These are phyloP conservation scores for Phenganax stokvisi DNA, from an alignment of 92 coral and sea anemone species.

Conservation along the genomic window DNA sequence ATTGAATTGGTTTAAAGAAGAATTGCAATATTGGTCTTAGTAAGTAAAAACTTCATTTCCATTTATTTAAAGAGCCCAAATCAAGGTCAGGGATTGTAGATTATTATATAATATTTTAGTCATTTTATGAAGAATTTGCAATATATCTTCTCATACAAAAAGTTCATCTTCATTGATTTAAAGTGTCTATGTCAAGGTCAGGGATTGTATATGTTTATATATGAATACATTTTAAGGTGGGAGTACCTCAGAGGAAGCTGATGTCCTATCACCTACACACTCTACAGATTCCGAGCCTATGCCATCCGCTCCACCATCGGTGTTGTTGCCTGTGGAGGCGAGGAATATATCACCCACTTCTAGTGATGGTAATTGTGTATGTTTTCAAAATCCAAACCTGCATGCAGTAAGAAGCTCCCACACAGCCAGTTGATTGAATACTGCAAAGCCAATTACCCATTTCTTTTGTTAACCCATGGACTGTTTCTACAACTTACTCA, in stretches of 20 bases:
- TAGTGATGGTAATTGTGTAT: not conserved
- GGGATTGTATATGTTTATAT: not conserved
- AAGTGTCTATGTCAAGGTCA: constrained; percentile 22
- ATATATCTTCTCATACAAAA: not conserved
- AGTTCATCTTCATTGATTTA: not conserved
- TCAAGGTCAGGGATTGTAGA: too few species aligned
- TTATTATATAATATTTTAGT: too few species aligned
- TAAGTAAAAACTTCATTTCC: too few species aligned
- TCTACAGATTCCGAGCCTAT: constrained; percentile 34
- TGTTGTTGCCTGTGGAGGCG: not conserved
- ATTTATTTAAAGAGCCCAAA: too few species aligned
- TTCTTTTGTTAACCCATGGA: too few species aligned
- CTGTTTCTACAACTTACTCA: too few species aligned
- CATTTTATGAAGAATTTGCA: too few species aligned
- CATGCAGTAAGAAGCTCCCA: not conserved
- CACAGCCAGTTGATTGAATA: too few species aligned
- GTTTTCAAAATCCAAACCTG: too few species aligned
- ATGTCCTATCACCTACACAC: not conserved
- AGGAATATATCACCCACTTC: constrained; percentile 2
- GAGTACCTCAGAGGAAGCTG: not conserved
- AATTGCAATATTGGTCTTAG: too few species aligned
- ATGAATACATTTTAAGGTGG: constrained; percentile 8
- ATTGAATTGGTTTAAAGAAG: too few species aligned
- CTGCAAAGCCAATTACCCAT: too few species aligned
- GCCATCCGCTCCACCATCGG: constrained; percentile 19